Evolutionary conservation across 2,797 vertebrate species (phyloP), one percentile per base, ranked within the genome.

Genomic region (Parauchenoglanis punctatus): DNA sequence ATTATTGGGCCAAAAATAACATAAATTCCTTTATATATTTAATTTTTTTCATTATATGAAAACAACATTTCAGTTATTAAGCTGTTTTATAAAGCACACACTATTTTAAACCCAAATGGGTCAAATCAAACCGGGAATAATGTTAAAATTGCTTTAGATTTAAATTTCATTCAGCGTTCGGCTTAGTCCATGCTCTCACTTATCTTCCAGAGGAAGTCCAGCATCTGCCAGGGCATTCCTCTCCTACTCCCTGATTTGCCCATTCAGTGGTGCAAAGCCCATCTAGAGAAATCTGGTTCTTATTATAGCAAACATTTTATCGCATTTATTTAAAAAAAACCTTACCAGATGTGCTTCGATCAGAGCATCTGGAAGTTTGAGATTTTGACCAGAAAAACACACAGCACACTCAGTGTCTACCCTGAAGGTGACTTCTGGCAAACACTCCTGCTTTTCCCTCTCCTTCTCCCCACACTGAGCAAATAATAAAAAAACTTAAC

Each of bases 341-440:
- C 11, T 52, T 28, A 85, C 89, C 91, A 91, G 90, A 92, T 93
- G 90, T 90, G 89, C 56, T 81, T 91, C 91, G 84, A 94, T 91
- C 88, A 91, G 90, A 93, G 87, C 93, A 94, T 95, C 93, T 96
- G 95, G 94, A 93, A 91, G 90, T 92, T 91, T 91, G 91, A 90
- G 89, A 87, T 85, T 87, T 86, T 83, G 28, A 87, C 65, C 75
- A 88, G 63, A 89, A 87, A 90, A 88, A 40, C 82, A 83, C 17
- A 28, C 58, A 91, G 52, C 49, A 58, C 56, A 84, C 72, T 87
- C 46, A 77, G 73, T 81, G 85, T 81, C 93, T 94, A 91, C 84
- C 94, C 94, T 76, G 89, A 91, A 94, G 94, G 90, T 94, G 94
- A 96, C 95, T 94, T 90, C 92, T 92, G 87, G 0, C 88, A 91